Evolutionary conservation across 2,797 vertebrate species (phyloP), one percentile per base, ranked within the genome.

Genomic region (Hippoglossus hippoglossus): DNA sequence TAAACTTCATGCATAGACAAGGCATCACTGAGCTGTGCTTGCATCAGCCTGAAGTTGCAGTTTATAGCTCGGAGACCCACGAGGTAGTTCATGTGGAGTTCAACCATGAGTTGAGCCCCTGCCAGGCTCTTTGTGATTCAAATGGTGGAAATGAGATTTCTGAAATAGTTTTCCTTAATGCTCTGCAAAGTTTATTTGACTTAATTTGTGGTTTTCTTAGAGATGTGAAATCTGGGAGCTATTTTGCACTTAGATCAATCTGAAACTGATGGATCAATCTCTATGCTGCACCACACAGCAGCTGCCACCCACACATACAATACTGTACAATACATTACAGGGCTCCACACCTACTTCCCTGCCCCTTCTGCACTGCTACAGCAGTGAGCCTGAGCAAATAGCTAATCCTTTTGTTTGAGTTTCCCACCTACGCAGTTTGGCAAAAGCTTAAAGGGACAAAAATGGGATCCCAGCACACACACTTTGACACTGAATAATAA

Each of bases 381-480:
- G 31, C 68, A 39, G 31, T 60, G 53, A 82, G 41, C 66, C 69
- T 68, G 51, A 62, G 64, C 56, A 74, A 86, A 80, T 36, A 77
- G 50, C 36, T 22, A 53, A 82, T 58, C 64, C 72, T 77, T 86
- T 75, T 73, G 71, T 85, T 78, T 55, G 65, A 83, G 36, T 63
- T 71, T 41, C 61, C 71, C 25, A 36, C 80, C 86, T 57, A 74
- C 78, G 70, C 50, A 59, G 53, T 73, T 77, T 84, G 77, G 65
- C 72, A 84, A 66, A 70, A 46, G 63, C 63, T 79, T 65, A 55
- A 63, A 39, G 52, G 47, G 70, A 63, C 24, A 47, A 46, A 25
- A 39, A 67, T 65, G 21, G 9, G 53, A 78, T 77, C 41, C 36
- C 15, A 65, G 63, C 51, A 77, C 61, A 19, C 19, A 77, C 21